phyloP scores from a whole-genome alignment of 2,888 invertebrate species.

The Lepas anatifera region DNA sequence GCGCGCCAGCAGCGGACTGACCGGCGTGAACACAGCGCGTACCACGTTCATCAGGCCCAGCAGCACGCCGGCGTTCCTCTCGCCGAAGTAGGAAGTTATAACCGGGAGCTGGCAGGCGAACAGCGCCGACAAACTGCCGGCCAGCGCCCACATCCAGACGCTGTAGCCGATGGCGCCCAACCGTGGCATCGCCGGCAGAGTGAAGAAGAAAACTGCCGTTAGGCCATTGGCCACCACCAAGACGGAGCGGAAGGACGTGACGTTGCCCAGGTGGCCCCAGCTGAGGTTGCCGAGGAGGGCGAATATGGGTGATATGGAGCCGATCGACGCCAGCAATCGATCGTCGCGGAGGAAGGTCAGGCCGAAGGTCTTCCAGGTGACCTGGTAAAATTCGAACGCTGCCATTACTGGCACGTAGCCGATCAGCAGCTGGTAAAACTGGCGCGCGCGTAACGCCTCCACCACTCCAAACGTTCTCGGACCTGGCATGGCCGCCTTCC shows the following conservation, averaged over 20 bases:
- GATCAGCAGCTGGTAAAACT: not conserved
- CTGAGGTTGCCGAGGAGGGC: not conserved
- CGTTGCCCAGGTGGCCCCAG: not conserved
- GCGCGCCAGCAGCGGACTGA: not conserved
- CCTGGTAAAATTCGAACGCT: not conserved
- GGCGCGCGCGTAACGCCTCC: not conserved
- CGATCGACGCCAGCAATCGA: not conserved
- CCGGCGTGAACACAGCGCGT: not conserved
- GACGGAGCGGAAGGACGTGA: not conserved
- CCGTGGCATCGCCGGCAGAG: not conserved
- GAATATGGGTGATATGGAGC: not conserved
- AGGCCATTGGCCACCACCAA: not conserved
- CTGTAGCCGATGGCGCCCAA: not conserved
- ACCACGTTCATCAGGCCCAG: not conserved
- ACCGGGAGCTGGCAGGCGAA: conserved; percentile 3
- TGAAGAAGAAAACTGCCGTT: not conserved
- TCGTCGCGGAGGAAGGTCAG: not conserved
- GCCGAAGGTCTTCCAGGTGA: not conserved
- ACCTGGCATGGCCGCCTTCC: not conserved
- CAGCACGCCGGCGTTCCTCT: not conserved
- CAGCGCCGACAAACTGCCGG: not conserved
- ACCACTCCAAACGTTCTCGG: not conserved
- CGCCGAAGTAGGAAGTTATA: not conserved
- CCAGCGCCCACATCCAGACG: not conserved
- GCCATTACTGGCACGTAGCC: not conserved